Percentiles rank a stretch among this genome's conserved stretches.
phyloP scores from a whole-genome alignment of 2,888 invertebrate species.

The Acanthoscelides obtectus region DNA sequence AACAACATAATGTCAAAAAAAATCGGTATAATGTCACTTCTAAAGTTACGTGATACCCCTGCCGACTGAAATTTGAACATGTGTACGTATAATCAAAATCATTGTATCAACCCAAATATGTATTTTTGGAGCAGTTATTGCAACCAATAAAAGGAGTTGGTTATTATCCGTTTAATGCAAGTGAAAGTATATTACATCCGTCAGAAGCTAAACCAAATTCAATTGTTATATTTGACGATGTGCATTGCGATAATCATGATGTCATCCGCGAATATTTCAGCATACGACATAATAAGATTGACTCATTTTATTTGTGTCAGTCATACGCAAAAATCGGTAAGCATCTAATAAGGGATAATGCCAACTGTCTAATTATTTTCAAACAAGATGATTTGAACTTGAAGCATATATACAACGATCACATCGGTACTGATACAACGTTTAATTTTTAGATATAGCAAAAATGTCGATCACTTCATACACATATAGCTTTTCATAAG shows the following conservation, averaged over 20 bases:
- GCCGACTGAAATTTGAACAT: background rate
- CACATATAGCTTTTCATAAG: no score
- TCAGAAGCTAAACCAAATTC: background rate
- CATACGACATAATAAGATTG: conserved; percentile 36
- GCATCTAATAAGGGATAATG: conserved; percentile 39
- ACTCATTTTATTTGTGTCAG: conserved; percentile 38
- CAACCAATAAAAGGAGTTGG: background rate
- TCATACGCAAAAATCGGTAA: conserved; percentile 39
- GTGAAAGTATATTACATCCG: background rate
- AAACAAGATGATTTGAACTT: no score
- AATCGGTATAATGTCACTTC: no score
- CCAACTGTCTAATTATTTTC: conserved; percentile 38
- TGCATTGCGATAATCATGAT: background rate
- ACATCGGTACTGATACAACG: no score
- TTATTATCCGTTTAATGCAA: background rate
- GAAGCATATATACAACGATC: no score
- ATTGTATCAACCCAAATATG: no score
- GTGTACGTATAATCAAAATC: background rate
- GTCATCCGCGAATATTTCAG: no score
- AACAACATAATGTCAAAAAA: no score
- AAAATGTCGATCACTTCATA: no score
- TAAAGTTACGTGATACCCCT: no score
- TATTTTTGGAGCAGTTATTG: background rate
- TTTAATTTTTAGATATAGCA: no score
- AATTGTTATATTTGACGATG: background rate